Evolutionary conservation across 23 tunicate species (phyloP), one percentile per base, ranked within the genome.

Genomic region (Phallusia fumigata): DNA sequence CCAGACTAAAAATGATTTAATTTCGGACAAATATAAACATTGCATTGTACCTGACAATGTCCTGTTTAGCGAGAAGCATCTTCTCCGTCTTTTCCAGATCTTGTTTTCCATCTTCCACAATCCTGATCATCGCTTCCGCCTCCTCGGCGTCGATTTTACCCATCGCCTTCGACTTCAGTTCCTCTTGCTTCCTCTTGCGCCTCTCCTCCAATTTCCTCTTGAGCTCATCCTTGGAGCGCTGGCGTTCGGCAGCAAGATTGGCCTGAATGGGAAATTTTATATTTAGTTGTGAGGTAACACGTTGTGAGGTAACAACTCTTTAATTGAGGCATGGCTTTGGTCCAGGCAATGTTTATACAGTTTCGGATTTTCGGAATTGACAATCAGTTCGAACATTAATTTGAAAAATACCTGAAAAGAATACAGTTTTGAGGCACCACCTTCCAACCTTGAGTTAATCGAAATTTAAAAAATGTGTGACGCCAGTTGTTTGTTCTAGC

Each of bases 11-110:
- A 40, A 40, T 10, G 47, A 3, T 21, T 58, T 58, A 58, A 21
- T 1, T 6, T 58, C 15, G 69, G 11, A 58, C 69, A 58, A 58
- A 6, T 58, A 1, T 40, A 40, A 40, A 40, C 8, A 10, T 10
- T 28, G 13, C 18, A 11, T 80, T 31, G 0, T 16, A 86, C 89
- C 89, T 79, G 30, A 12, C 84, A 10, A 78, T 69, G 35, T 86
- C 84, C 65, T 86, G 84, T 44, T 65, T 86, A 0, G 74, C 53
- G 8, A 31, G 36, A 79, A 91, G 80, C 31, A 50, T 26, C 52
- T 86, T 79, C 72, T 91, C 96, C 28, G 79, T 86, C 58, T 50
- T 53, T 51, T 91, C 49, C 90, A 91, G n/a, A 34, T 89, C 87
- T 36, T 35, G 86, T 31, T 65, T 84, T 26, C 85, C 90, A 30